Base-by-base conservation (phyloP, 2,797 vertebrate species). In the Coracias cyanogaster region DNA sequence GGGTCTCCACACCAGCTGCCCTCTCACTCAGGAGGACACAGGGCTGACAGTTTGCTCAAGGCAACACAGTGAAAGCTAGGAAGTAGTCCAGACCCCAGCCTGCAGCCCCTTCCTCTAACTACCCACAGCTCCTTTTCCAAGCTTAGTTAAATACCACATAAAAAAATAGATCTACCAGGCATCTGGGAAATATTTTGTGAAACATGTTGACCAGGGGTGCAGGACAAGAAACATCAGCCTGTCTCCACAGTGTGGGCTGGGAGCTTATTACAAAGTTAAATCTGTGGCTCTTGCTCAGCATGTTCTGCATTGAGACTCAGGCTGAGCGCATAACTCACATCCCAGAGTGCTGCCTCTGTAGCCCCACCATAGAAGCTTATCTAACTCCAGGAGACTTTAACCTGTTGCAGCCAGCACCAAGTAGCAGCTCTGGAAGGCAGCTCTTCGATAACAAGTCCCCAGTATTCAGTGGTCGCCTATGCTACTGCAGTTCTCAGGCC, bases 261-360 rank as follows among this genome's bases (percentile, higher is more conserved):
- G 54, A 87, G 26, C 26, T 65, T 37, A 82, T 17, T 22, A 35
- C 17, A 17, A 83, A 90, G 89, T 8, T 84, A 49, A 64, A 69
- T 20, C 49, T 76, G 13, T 3, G 20, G 33, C 12, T 76, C 8
- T 8, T 33, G 62, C 51, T 82, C 69, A 51, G 65, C 20, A 51
- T 1, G 2, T 16, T 66, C 49, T 48, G 39, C 35, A 41, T 1
- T 58, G 54, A 24, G 24, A 69, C 37, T 61, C 55, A 82, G 43
- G 13, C 2, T 66, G 35, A 28, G 51, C 24, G 73, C 2, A 0
- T 33, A 82, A 58, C 13, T 82, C 81, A 45, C 46, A 48, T 9
- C 41, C 31, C 21, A 0, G 3, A 33, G 29, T 4, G 10, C 0
- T 31, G 31, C 35, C 66, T 52, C 69, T 26, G 41, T 2, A 82